Evolutionary conservation across 2,113 vertebrate genomes (phyloP).

Genomic region (Clinocottus analis): DNA sequence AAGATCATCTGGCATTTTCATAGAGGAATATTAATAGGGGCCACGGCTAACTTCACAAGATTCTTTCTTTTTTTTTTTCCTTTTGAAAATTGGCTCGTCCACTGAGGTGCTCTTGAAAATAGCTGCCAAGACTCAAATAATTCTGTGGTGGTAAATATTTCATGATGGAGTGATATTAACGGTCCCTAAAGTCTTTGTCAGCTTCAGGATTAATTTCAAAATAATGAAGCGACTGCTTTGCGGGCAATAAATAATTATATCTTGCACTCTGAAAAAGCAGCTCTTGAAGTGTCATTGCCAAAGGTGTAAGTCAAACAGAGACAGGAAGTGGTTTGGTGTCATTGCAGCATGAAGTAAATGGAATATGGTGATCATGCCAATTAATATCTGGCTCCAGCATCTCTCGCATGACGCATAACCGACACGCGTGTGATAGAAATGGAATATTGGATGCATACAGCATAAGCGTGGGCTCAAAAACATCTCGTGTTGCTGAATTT

Average conservation of each 20-base stretch:
- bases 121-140: conserved; percentile 73
- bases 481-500: conserved; percentile 18
- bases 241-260: conserved; percentile 40
- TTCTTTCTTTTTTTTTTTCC: conserved; percentile 54
- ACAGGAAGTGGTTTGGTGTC: conserved; percentile 22
- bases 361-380: conserved; percentile 27
- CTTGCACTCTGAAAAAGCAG: not conserved
- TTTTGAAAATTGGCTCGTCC: conserved; percentile 63
- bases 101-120: conserved; percentile 68
- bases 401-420: conserved; percentile 50
- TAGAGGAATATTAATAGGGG: conserved; percentile 65
- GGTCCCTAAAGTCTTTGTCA: conserved; percentile 58
- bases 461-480: conserved; percentile 30
- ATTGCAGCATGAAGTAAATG: conserved; percentile 20
- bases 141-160: conserved; percentile 75
- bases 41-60: conserved; percentile 66
- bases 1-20: conserved; percentile 69
- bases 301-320: conserved; percentile 14
- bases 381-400: conserved; percentile 2
- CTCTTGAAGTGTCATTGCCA: not conserved
- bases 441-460: conserved; percentile 45
- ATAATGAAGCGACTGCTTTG: conserved; percentile 52
- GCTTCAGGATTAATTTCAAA: conserved; percentile 45
- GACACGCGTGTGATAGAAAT: conserved; percentile 60
- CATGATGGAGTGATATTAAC: conserved; percentile 60